Evolutionary conservation across 2,888 invertebrate genomes (phyloP), one percentile per base, ranked within the genome.

Genomic region (Oxystoma pomonae): DNA sequence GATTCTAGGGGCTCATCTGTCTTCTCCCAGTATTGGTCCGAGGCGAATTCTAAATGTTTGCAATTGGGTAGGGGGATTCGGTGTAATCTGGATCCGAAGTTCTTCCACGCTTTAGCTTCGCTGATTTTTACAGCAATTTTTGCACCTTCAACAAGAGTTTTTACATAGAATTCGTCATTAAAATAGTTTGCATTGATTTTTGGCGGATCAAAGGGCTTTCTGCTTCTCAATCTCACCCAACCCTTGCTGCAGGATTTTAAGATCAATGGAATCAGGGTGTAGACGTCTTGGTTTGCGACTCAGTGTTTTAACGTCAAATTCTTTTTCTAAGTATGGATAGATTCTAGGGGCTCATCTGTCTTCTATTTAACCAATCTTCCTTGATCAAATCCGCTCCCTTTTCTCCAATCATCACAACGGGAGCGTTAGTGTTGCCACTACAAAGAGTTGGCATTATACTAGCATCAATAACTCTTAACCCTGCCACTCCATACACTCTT

Each of bases 141-240:
- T 1, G 89, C 89, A 1, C 92, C 94, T 78, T 94, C 94, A 0
- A 94, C 90, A n/a, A 95, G 81, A 0, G 88, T 87, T 61, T 88
- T 86, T 0, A 92, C 89, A 76, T 91, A 94, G 63, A 85, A 77
- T 0, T 90, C 89, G 77, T 95, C 88, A 65, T 89, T 88, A 71
- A 96, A 91, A 77, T 98, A 98, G 75, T 96, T 94, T 1, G 98
- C 93, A 78, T 98, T 88, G 77, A 98, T 94, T 21, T 90, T 76
- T 0, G 98, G 97, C 74, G 90, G 90, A 58, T 92, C 89, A 70
- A 90, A 90, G 0, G 98, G 97, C 80, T 96, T 92, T 0, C 87
- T 87, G 64, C 90, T 90, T 62, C 85, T 84, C 19, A 98, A 80
- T 67, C 87, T 83, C 0, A 94, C 87, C 74, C 87, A 90, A 7